A percentile compares a stretch with the other conserved stretches of the same genome.
Evolutionary conservation across 2,113 vertebrate species (phyloP).

Genomic region (Syngnathus floridae): DNA sequence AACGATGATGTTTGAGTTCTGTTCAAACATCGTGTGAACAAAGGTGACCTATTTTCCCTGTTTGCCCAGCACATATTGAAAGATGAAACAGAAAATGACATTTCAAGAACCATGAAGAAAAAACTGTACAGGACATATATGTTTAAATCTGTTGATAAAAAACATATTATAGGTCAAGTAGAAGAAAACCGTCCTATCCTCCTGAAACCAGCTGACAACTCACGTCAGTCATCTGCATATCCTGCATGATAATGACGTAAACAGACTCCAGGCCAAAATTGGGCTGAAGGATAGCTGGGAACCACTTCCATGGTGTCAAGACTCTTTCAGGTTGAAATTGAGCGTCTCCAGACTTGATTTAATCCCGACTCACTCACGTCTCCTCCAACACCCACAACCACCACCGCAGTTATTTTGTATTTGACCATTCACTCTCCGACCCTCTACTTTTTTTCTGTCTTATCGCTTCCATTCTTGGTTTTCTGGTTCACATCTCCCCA

Average conservation of each 20-base stretch:
- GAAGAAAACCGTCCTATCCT: background rate
- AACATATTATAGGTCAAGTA: background rate
- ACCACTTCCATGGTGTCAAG: slow-evolving; percentile 21
- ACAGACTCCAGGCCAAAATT: background rate
- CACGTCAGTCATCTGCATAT: slow-evolving; percentile 1
- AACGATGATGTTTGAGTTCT: background rate
- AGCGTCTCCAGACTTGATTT: slow-evolving; percentile 40
- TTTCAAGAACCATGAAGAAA: slow-evolving; percentile 3
- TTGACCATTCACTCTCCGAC: slow-evolving; percentile 43
- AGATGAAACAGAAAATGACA: background rate
- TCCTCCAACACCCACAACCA: slow-evolving; percentile 49
- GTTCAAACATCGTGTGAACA: background rate
- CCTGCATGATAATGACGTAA: slow-evolving; percentile 18
- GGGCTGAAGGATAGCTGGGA: slow-evolving; percentile 10
- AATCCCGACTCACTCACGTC: slow-evolving; percentile 26
- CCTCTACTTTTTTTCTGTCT: slow-evolving; percentile 43
- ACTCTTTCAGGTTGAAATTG: slow-evolving; percentile 13
- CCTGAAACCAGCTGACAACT: slow-evolving; percentile 10
- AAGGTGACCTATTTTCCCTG: too few species aligned
- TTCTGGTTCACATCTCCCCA: slow-evolving; percentile 47
- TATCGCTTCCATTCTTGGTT: slow-evolving; percentile 47
- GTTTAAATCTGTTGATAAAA: background rate
- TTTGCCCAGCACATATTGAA: too few species aligned
- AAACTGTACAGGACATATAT: background rate
- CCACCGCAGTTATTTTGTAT: slow-evolving; percentile 47